Percentiles rank a stretch among this genome's conserved stretches.
Evolutionary conservation across 1,140 invertebrate genomes (phyloP).

Genomic region (Drosophila miranda): DNA sequence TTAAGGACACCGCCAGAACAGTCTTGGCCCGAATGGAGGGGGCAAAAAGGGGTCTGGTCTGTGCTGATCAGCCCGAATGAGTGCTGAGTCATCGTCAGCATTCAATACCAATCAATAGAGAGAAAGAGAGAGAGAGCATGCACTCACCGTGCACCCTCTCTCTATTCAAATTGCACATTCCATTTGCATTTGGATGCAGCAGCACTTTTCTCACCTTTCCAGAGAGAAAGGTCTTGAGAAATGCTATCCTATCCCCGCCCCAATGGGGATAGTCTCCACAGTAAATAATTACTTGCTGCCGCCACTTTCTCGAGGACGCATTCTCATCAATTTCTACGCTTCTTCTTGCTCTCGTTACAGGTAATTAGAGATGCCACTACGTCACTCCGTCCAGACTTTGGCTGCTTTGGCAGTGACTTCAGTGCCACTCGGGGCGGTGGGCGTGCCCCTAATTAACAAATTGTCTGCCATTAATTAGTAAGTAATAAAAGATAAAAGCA

Average conservation of each 20-base stretch:
- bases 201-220: constrained; percentile 11
- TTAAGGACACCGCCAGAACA: constrained; percentile 36
- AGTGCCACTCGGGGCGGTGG: constrained; percentile 14
- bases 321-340: constrained; percentile 17
- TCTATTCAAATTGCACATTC: constrained; percentile 15
- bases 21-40: constrained; percentile 4
- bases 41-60: not conserved
- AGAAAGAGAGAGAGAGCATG: not conserved
- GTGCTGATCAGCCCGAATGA: constrained; percentile 11
- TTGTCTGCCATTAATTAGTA: constrained; percentile 65
- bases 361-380: constrained; percentile 53
- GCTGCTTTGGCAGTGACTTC: constrained; percentile 45
- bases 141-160: constrained; percentile 14
- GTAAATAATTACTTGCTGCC: constrained; percentile 60
- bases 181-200: constrained; percentile 38
- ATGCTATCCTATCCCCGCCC: constrained; percentile 3
- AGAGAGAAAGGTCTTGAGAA: not conserved
- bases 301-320: constrained; percentile 14
- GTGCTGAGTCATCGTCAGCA: constrained; percentile 52
- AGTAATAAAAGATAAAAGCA: constrained; percentile 44
- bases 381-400: constrained; percentile 16
- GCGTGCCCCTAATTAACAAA: constrained; percentile 59
- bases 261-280: constrained; percentile 15
- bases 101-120: not conserved
- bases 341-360: constrained; percentile 54